A percentile compares a stretch with the other conserved stretches of the same genome.
Evolutionary conservation across 2,888 invertebrate species (phyloP).

Genomic region (Rhaphigaster nebulosa): DNA sequence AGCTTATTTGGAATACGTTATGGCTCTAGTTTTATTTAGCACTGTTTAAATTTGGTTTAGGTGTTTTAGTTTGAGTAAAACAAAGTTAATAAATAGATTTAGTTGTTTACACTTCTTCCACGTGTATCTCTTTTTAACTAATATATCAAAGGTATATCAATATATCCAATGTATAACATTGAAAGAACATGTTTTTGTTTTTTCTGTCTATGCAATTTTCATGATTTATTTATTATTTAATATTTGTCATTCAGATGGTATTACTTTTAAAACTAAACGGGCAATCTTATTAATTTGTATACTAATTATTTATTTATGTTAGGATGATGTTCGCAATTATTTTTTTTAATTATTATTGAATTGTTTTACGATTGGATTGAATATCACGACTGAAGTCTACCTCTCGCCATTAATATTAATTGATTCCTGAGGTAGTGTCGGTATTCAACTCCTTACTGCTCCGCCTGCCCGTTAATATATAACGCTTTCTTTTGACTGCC

Average conservation of each 20-base stretch:
- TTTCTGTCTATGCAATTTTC: too few relatives aligned
- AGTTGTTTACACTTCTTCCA: neutral
- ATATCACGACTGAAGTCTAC: neutral
- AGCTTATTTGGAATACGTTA: too few relatives aligned
- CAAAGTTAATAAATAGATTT: neutral
- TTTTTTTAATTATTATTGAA: neutral
- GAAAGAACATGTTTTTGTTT: neutral
- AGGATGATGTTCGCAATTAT: neutral
- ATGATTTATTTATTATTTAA: neutral
- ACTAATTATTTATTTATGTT: too few relatives aligned
- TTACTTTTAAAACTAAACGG: too few relatives aligned
- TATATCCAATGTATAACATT: neutral
- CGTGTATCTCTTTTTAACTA: neutral
- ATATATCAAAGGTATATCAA: too few relatives aligned
- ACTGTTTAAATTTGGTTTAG: neutral
- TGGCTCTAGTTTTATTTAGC: neutral
- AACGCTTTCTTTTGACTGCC: neutral
- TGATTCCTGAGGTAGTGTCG: neutral
- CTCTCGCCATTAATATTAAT: neutral
- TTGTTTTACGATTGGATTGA: neutral
- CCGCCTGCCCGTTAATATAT: neutral
- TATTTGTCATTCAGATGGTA: neutral
- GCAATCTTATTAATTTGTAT: too few relatives aligned
- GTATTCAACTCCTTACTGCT: neutral
- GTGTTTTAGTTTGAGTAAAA: neutral